Base-by-base conservation (phyloP, 2,888 invertebrate species). In the Atrina japonica region DNA sequence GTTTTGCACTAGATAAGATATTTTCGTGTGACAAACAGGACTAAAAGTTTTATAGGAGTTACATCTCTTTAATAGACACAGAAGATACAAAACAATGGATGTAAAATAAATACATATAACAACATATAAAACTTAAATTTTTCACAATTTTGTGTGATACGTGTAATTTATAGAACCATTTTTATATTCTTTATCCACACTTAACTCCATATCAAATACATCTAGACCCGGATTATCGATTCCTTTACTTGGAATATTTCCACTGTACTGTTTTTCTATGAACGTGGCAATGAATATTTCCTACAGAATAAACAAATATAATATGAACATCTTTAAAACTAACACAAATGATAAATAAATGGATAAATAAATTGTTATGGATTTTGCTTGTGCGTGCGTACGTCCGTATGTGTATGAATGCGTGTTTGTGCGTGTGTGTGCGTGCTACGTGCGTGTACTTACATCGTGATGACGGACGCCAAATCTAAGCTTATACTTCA, bases 391-490 rank as follows among this genome's bases (percentile, higher is more conserved):
- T n/a, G n/a, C n/a, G n/a, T n/a, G n/a, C n/a, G n/a, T n/a, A n/a
- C n/a, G n/a, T n/a, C 45, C 18, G n/a, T 43, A 16, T 43, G n/a
- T 43, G n/a, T 43, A 16, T 43, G n/a, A n/a, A 16, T 43, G n/a
- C 18, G n/a, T 43, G n/a, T 43, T 18, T 43, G n/a, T 43, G n/a
- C 18, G n/a, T 43, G n/a, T 43, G 3, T 43, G n/a, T 43, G n/a
- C 18, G n/a, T 43, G 16, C 18, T n/a, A n/a, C 43, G 16, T n/a
- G 16, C 3, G n/a, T 6, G 40, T 64, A 66, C 65, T 45, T 70
- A 80, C 82, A 66, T 77, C 77, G 3, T 75, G 70, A 50, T 78
- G 77, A 27, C 76, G 63, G 1, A 82, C 82, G 3, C 82, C 82
- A 66, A 80, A 81, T 29, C 80, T 56, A 14, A 81, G 55, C 18